Percentiles rank a stretch among this genome's conserved stretches.
These are phyloP conservation scores for Thymelicus lineola DNA, from an alignment of 2,888 invertebrate species.

Conservation along the genomic window DNA sequence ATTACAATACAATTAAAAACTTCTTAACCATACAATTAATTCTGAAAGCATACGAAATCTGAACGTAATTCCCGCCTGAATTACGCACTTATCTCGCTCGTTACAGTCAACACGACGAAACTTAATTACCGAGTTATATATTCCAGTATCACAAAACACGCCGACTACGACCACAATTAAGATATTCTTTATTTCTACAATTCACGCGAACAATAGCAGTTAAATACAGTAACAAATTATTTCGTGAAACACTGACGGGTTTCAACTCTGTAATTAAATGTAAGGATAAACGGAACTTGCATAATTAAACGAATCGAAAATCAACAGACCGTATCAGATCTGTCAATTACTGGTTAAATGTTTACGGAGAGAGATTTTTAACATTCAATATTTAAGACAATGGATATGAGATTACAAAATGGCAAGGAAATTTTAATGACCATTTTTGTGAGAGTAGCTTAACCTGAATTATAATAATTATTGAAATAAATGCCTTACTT, in stretches of 20 bases:
- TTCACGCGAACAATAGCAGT: slow-evolving; percentile 69
- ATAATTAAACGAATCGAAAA: slow-evolving; percentile 38
- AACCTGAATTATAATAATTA: neutral
- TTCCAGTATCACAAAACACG: slow-evolving; percentile 77
- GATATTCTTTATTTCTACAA: slow-evolving; percentile 77
- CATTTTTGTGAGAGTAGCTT: neutral
- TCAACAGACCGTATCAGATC: slow-evolving; percentile 38
- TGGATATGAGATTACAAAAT: neutral
- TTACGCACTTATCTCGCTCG: slow-evolving; percentile 64
- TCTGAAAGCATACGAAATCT: slow-evolving; percentile 35
- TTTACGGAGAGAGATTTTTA: slow-evolving; percentile 27
- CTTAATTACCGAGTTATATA: slow-evolving; percentile 73
- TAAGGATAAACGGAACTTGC: slow-evolving; percentile 45
- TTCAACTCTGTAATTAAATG: slow-evolving; percentile 49
- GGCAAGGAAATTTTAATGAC: slow-evolving; percentile 1
- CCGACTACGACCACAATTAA: slow-evolving; percentile 71
- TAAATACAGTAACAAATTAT: slow-evolving; percentile 49
- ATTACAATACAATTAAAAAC: slow-evolving; percentile 20
- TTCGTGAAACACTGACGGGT: slow-evolving; percentile 48
- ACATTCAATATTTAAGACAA: slow-evolving; percentile 16
- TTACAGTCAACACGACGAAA: slow-evolving; percentile 79
- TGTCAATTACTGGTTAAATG: slow-evolving; percentile 36
- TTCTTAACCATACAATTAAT: slow-evolving; percentile 23
- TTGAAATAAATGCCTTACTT: no score
- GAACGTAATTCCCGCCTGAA: slow-evolving; percentile 35